Percentiles rank a stretch among this genome's conserved stretches.
Evolutionary conservation across 2,888 invertebrate species (phyloP).

Genomic region (Phrixothrix hirtus): DNA sequence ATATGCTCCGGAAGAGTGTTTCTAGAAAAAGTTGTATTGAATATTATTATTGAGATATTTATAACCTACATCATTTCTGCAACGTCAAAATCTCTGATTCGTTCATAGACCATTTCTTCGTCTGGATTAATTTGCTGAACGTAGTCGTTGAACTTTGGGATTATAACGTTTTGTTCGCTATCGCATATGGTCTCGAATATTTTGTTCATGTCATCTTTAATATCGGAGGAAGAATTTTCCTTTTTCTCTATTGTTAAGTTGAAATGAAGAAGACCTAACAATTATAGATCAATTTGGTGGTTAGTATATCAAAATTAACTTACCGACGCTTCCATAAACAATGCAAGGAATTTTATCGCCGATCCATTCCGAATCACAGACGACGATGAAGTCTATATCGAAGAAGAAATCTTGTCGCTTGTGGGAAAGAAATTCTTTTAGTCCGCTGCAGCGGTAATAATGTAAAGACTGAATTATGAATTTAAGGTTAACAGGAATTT

Average conservation of each 20-base stretch:
- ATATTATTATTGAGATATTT: neutral
- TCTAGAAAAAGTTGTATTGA: constrained; percentile 34
- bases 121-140: constrained; percentile 56
- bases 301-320: constrained; percentile 6
- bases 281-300: neutral
- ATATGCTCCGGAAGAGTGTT: constrained; percentile 47
- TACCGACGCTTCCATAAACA: constrained; percentile 55
- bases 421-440: constrained; percentile 50
- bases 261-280: constrained; percentile 45
- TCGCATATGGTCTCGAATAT: constrained; percentile 48
- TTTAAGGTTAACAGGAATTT: constrained; percentile 56
- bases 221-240: constrained; percentile 45
- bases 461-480: constrained; percentile 56
- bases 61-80: constrained; percentile 46
- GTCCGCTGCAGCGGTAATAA: constrained; percentile 49
- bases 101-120: constrained; percentile 55
- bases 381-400: constrained; percentile 51
- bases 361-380: constrained; percentile 56
- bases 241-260: constrained; percentile 42
- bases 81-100: constrained; percentile 49
- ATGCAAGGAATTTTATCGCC: constrained; percentile 56
- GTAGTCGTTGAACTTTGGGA: constrained; percentile 53
- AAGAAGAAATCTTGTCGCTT: constrained; percentile 50
- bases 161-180: constrained; percentile 46
- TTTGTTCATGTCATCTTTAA: constrained; percentile 52